A percentile compares a stretch with the other conserved stretches of the same genome.
These are phyloP conservation scores for Proctacanthus coquilletti DNA, from an alignment of 1,140 invertebrate genomes.

Conservation along the genomic window DNA sequence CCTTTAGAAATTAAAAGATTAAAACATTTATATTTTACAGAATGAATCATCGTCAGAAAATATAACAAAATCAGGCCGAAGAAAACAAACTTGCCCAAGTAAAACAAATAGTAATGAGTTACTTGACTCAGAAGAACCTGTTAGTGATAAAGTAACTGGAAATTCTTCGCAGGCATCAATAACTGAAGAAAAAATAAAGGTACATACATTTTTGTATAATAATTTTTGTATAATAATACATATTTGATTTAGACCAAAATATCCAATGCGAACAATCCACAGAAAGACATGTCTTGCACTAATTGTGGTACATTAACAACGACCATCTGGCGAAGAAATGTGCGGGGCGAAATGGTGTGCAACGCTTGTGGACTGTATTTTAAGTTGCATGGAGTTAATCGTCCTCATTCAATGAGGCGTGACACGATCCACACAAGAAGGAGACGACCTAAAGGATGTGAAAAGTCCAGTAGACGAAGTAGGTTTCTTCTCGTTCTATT, in stretches of 20 bases:
- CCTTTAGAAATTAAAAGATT: slow-evolving; percentile 4
- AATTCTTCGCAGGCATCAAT: no score
- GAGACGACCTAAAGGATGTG: slow-evolving; percentile 65
- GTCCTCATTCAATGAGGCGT: slow-evolving; percentile 87
- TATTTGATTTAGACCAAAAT: no score
- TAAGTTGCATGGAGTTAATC: slow-evolving; percentile 79
- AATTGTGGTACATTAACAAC: slow-evolving; percentile 81
- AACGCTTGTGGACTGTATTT: slow-evolving; percentile 90
- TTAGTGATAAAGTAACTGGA: no score
- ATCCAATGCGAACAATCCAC: slow-evolving; percentile 10
- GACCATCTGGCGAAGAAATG: slow-evolving; percentile 82
- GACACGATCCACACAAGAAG: slow-evolving; percentile 93
- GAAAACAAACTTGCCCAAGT: slow-evolving; percentile 28
- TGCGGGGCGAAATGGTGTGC: slow-evolving; percentile 81
- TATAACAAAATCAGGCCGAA: slow-evolving; percentile 20
- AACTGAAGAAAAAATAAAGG: no score
- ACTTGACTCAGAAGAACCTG: no score
- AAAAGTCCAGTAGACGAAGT: slow-evolving; percentile 33
- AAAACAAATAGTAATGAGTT: no score
- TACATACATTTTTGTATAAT: no score
- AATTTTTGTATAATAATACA: no score
- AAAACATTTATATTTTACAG: slow-evolving; percentile 4
- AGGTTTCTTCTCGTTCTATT: no score
- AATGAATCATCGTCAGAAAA: slow-evolving; percentile 5
- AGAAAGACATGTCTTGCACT: slow-evolving; percentile 58